phyloP scores from a whole-genome alignment of 2,797 vertebrate species.

The Schizopygopsis malacanthus region DNA sequence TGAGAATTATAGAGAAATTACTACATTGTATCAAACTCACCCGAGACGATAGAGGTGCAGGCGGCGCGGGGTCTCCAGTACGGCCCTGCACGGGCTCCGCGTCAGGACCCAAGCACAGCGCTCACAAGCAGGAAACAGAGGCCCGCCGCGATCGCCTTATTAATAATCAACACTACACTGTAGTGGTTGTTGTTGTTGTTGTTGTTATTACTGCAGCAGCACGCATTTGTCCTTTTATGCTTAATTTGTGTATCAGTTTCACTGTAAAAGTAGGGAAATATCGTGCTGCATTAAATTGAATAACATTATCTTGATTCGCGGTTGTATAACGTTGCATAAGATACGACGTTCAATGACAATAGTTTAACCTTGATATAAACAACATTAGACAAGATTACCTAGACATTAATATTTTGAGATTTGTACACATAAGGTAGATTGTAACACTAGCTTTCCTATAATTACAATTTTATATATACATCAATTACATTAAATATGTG shows the following conservation, averaged over 20 bases:
- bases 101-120: slow-evolving; percentile 87
- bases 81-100: slow-evolving; percentile 96
- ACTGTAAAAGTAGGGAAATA: not conserved
- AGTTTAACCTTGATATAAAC: not conserved
- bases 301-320: not conserved
- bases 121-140: slow-evolving; percentile 75
- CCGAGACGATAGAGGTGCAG: slow-evolving; percentile 97
- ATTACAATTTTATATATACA: not conserved
- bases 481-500: not conserved
- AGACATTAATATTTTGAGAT: not conserved
- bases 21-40: slow-evolving; percentile 98
- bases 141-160: slow-evolving; percentile 74
- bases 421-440: not conserved
- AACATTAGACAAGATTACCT: not conserved
- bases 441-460: not conserved
- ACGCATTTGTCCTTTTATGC: not conserved
- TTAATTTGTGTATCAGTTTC: not conserved
- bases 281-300: not conserved
- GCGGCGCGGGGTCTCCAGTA: slow-evolving; percentile 97
- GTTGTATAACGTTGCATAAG: not conserved
- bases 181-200: not conserved
- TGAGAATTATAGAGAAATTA: slow-evolving; percentile 91
- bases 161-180: slow-evolving; percentile 32
- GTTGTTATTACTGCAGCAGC: not conserved
- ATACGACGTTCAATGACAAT: not conserved